Percentiles rank a stretch among this genome's conserved stretches.
phyloP scores from a whole-genome alignment of 2,797 vertebrate species.

The Florisuga fusca region DNA sequence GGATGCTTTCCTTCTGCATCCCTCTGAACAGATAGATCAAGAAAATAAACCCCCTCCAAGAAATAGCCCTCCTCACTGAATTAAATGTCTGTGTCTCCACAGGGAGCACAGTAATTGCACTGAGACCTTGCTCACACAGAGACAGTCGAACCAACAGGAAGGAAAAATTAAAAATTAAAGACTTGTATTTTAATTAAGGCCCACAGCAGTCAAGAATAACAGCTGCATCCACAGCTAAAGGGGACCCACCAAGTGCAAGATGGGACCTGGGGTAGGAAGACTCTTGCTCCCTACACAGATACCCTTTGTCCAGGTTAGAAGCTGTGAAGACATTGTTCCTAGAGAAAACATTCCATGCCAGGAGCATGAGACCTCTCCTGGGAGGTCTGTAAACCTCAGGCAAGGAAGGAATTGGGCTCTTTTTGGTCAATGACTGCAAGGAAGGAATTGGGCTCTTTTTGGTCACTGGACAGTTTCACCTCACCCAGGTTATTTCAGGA shows the following conservation, averaged over 20 bases:
- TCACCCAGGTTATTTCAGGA: background rate
- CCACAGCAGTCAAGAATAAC: background rate
- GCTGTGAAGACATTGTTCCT: background rate
- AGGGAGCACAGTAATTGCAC: slow-evolving; percentile 57
- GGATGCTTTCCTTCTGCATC: slow-evolving; percentile 9
- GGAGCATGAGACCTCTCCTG: background rate
- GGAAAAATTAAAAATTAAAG: slow-evolving; percentile 69
- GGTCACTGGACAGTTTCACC: background rate
- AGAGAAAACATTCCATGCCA: background rate
- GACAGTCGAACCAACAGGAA: slow-evolving; percentile 45
- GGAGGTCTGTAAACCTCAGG: background rate
- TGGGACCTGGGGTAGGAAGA: background rate
- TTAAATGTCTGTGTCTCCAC: slow-evolving; percentile 47
- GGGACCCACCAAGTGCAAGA: background rate
- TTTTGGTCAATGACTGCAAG: background rate
- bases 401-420: background rate
- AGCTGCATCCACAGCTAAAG: background rate
- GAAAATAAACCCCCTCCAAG: slow-evolving; percentile 42
- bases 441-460: background rate
- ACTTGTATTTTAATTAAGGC: slow-evolving; percentile 66
- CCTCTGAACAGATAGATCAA: background rate
- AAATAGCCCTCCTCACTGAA: slow-evolving; percentile 2
- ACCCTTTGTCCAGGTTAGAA: background rate
- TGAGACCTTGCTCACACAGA: background rate
- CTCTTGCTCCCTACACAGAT: background rate